Evolutionary conservation across 2,888 invertebrate species (phyloP).

Genomic region (Pegoplata infirma): DNA sequence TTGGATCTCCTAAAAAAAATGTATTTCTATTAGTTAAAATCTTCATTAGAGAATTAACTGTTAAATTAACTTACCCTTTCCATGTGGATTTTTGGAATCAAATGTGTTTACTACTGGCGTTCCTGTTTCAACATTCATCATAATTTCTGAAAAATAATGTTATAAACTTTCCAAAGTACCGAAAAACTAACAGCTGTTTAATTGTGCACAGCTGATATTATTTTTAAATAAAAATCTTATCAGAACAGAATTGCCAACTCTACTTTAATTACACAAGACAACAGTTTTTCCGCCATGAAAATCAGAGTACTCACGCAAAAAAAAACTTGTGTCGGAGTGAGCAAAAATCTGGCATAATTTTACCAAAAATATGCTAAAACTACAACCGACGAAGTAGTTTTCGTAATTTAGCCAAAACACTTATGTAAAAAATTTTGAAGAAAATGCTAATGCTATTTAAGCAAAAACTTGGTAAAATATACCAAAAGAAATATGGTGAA

Average conservation of each 20-base stretch:
- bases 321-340: too few species aligned
- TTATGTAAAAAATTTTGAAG: too few species aligned
- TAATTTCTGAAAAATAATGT: neutral
- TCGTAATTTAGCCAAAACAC: too few species aligned
- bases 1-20: conserved; percentile 76
- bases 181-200: neutral
- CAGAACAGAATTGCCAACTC: neutral
- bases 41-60: neutral
- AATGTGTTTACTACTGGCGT: conserved; percentile 30
- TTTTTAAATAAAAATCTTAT: neutral
- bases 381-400: too few species aligned
- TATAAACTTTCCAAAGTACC: neutral
- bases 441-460: too few species aligned
- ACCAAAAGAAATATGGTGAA: too few species aligned
- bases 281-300: too few species aligned
- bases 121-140: conserved; percentile 51
- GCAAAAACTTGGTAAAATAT: too few species aligned
- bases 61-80: conserved; percentile 70
- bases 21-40: neutral
- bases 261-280: too few species aligned
- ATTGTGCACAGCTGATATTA: neutral
- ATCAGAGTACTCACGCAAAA: too few species aligned
- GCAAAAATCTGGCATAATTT: too few species aligned
- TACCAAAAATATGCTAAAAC: too few species aligned
- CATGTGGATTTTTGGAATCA: conserved; percentile 73